Evolutionary conservation across 2,888 invertebrate species (phyloP).

Genomic region (Scaptomyza reducta): DNA sequence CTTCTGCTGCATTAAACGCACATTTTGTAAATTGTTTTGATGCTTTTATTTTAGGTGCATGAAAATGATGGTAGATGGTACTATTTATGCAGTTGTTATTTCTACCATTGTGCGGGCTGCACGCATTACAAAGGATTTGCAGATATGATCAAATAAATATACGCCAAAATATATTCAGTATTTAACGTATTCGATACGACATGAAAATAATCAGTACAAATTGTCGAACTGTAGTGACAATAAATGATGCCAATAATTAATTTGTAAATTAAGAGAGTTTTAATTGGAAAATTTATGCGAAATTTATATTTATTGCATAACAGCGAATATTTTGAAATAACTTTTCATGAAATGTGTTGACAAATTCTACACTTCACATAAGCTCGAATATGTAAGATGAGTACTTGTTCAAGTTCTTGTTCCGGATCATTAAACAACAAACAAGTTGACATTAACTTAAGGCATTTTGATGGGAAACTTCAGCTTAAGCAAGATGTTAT

Average conservation of each 20-base stretch:
- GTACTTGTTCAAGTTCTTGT: neutral
- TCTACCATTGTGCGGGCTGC: conserved; percentile 38
- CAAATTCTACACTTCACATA: too few species aligned
- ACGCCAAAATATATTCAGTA: conserved; percentile 10
- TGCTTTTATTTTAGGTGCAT: conserved; percentile 26
- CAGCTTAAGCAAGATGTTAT: neutral
- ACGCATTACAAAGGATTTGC: conserved; percentile 41
- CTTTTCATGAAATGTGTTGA: neutral
- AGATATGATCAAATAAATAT: conserved; percentile 34
- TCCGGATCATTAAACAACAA: neutral
- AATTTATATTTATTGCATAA: too few species aligned
- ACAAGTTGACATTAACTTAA: neutral
- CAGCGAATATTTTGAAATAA: neutral
- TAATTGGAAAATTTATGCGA: too few species aligned
- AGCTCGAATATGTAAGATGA: too few species aligned
- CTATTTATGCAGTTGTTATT: conserved; percentile 11
- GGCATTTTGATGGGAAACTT: neutral
- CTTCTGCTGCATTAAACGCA: conserved; percentile 26
- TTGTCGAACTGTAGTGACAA: neutral
- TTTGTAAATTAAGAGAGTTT: neutral
- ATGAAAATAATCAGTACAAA: neutral
- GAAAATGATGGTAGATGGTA: neutral
- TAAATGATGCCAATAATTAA: neutral
- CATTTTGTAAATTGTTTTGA: conserved; percentile 34
- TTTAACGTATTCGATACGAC: neutral